Evolutionary conservation across 2,888 invertebrate species (phyloP).

Genomic region (Oscheius sp.): DNA sequence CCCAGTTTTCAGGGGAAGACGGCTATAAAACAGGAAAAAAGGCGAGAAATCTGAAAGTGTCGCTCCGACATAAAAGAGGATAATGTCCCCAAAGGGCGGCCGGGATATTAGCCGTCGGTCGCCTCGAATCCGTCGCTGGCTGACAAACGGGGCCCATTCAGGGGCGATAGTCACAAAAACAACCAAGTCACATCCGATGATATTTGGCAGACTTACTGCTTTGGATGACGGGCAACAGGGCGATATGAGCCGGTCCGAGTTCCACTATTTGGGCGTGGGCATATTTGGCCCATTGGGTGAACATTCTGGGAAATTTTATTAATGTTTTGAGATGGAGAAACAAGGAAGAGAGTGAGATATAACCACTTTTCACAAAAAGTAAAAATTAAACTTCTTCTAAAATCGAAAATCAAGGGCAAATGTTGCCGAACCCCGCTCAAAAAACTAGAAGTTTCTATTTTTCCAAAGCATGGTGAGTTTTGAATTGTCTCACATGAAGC

Average conservation of each 20-base stretch:
- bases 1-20: background rate
- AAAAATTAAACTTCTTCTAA: too few species aligned
- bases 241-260: slow-evolving; percentile 30
- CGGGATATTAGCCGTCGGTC: slow-evolving; percentile 29
- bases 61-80: slow-evolving; percentile 24
- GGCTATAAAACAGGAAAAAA: background rate
- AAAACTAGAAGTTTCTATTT: too few species aligned
- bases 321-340: background rate
- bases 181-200: background rate
- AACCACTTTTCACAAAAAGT: too few species aligned
- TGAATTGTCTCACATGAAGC: too few species aligned
- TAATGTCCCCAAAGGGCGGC: slow-evolving; percentile 37
- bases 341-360: too few species aligned
- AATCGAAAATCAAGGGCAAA: too few species aligned
- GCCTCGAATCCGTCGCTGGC: slow-evolving; percentile 1
- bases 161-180: background rate
- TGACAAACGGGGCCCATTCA: slow-evolving; percentile 15
- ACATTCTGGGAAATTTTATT: slow-evolving; percentile 11
- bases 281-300: slow-evolving; percentile 33
- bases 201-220: slow-evolving; percentile 1
- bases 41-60: background rate
- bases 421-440: too few species aligned
- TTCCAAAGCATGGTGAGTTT: too few species aligned
- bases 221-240: slow-evolving; percentile 28
- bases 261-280: slow-evolving; percentile 14